Percentiles rank a stretch among this genome's conserved stretches.
Evolutionary conservation across 2,888 invertebrate species (phyloP).

Genomic region (Teleiodes luculella): DNA sequence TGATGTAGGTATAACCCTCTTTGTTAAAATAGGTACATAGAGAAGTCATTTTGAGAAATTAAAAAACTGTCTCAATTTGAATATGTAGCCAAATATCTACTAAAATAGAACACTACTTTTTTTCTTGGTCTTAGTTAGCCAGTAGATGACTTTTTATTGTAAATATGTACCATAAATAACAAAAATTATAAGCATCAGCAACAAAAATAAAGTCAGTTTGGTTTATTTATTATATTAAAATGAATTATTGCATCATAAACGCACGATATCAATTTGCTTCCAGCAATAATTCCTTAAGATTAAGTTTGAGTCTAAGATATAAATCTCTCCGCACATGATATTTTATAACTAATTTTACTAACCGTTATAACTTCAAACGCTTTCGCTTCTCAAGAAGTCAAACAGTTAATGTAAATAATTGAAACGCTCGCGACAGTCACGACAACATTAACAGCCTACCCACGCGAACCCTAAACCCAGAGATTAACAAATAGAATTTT

Average conservation of each 20-base stretch:
- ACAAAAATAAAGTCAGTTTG: too few relatives aligned
- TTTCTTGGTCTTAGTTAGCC: too few relatives aligned
- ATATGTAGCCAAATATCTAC: too few relatives aligned
- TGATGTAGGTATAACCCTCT: neutral
- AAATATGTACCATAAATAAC: too few relatives aligned
- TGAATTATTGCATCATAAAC: neutral
- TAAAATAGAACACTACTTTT: too few relatives aligned
- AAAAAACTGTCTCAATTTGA: too few relatives aligned
- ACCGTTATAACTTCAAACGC: conserved; percentile 6
- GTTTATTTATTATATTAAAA: too few relatives aligned
- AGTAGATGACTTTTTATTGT: too few relatives aligned
- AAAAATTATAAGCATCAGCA: too few relatives aligned
- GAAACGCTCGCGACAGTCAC: conserved; percentile 12
- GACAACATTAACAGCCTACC: conserved; percentile 34
- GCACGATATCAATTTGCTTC: neutral
- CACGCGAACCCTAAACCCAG: conserved; percentile 35
- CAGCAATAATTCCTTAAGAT: neutral
- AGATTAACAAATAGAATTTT: conserved; percentile 8
- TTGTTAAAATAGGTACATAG: too few relatives aligned
- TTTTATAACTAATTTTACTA: conserved; percentile 4
- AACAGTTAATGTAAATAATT: conserved; percentile 15
- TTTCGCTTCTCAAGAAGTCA: conserved; percentile 17
- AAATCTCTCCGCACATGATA: neutral
- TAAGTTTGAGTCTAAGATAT: neutral
- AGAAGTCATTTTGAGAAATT: too few relatives aligned